phyloP scores from a whole-genome alignment of 2,888 invertebrate species.

The Oscheius sp. region DNA sequence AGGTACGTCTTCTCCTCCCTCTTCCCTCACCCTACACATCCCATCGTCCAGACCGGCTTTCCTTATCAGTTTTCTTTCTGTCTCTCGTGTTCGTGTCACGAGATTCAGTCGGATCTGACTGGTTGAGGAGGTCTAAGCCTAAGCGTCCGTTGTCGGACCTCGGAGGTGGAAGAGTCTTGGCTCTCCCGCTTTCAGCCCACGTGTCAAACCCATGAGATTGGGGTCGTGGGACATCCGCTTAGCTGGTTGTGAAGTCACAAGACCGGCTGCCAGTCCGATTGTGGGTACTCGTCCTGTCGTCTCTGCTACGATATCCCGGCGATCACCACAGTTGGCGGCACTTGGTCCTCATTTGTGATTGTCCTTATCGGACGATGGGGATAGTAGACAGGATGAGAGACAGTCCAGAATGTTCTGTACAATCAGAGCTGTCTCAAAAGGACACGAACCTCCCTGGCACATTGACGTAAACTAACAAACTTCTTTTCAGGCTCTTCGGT shows the following conservation, averaged over 20 bases:
- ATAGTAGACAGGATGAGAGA: too few species aligned
- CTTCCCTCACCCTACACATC: not conserved
- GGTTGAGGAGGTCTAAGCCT: constrained; percentile 13
- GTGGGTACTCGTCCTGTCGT: constrained; percentile 24
- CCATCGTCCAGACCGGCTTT: constrained; percentile 1
- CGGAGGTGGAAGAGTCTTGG: not conserved
- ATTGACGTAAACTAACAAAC: too few species aligned
- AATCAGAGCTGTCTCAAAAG: too few species aligned
- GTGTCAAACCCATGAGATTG: not conserved
- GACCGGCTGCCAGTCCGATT: not conserved
- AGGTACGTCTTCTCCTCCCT: not conserved
- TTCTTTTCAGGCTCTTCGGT: too few species aligned
- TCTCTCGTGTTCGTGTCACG: constrained; percentile 11
- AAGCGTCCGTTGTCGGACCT: constrained; percentile 18
- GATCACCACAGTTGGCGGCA: constrained; percentile 16
- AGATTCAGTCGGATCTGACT: constrained; percentile 10
- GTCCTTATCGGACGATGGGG: too few species aligned
- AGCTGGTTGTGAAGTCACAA: constrained; percentile 11
- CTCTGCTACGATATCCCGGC: not conserved
- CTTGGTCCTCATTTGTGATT: not conserved
- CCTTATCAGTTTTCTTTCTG: constrained; percentile 5
- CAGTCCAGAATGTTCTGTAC: too few species aligned
- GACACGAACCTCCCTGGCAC: too few species aligned
- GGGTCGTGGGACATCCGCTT: not conserved
- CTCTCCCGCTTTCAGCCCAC: constrained; percentile 1